phyloP scores from a whole-genome alignment of 2,888 invertebrate species.

The Ypsolopha scabrella region DNA sequence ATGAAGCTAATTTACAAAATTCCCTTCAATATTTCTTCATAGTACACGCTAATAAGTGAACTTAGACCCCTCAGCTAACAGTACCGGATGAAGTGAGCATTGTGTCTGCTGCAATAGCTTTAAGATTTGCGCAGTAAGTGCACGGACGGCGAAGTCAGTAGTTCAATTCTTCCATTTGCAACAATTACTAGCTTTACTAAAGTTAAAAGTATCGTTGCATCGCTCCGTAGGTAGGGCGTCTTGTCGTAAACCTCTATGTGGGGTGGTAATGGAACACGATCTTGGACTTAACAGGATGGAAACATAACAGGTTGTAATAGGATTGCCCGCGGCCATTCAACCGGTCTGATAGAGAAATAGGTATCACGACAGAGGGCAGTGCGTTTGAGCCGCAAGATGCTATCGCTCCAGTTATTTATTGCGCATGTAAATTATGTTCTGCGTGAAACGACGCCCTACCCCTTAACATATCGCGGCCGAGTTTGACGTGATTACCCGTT shows the following conservation, averaged over 20 bases:
- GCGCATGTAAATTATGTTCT: constrained; percentile 39
- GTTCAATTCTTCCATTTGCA: neutral
- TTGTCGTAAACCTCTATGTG: neutral
- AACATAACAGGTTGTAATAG: constrained; percentile 2
- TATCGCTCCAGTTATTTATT: constrained; percentile 55
- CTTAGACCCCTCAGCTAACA: neutral
- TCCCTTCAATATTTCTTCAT: constrained; percentile 3
- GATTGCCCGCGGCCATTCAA: constrained; percentile 40
- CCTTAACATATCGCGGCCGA: neutral
- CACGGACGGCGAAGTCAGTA: neutral
- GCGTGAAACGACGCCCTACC: constrained; percentile 22
- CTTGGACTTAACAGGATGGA: neutral
- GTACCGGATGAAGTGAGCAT: neutral
- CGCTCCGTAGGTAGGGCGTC: neutral
- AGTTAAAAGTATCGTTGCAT: neutral
- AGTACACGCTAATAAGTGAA: neutral
- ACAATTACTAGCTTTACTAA: neutral
- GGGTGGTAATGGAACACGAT: neutral
- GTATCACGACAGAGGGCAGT: constrained; percentile 23
- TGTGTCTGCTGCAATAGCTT: neutral
- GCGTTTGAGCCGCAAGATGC: constrained; percentile 32
- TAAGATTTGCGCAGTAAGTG: neutral
- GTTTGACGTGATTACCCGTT: neutral
- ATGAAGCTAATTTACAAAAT: constrained; percentile 14
- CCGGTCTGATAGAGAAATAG: constrained; percentile 41